Evolutionary conservation across 92 coral and sea anemone species (phyloP).

Genomic region (Siderastrea siderea): DNA sequence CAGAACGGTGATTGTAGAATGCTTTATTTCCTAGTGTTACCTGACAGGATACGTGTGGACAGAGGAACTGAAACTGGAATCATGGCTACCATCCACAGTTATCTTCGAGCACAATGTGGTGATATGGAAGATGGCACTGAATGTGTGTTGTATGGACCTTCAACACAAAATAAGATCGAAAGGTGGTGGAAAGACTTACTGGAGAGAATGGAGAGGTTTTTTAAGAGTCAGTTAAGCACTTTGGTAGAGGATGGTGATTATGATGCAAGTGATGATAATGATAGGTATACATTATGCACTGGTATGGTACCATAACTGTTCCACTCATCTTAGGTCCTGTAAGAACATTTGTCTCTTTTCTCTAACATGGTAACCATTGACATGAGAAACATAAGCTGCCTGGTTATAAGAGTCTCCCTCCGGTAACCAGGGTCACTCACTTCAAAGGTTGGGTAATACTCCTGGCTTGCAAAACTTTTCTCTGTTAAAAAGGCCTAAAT

Average conservation of each 20-base stretch:
- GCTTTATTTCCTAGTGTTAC: slow-evolving; percentile 56
- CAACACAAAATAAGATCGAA: slow-evolving; percentile 81
- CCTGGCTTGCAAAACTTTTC: not conserved
- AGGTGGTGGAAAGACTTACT: slow-evolving; percentile 77
- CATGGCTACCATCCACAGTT: slow-evolving; percentile 80
- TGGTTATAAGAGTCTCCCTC: slow-evolving; percentile 2
- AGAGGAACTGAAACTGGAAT: slow-evolving; percentile 78
- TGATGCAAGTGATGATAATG: too few relatives aligned
- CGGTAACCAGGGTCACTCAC: slow-evolving; percentile 4
- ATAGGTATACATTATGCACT: slow-evolving; percentile 6
- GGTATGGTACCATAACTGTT: not conserved
- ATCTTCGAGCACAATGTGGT: slow-evolving; percentile 51
- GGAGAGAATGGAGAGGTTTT: slow-evolving; percentile 75
- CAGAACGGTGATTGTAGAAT: not conserved
- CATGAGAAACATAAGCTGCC: not conserved
- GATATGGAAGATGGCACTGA: slow-evolving; percentile 66
- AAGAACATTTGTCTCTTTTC: slow-evolving; percentile 1
- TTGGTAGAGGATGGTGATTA: slow-evolving; percentile 81
- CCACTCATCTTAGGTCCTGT: slow-evolving; percentile 12
- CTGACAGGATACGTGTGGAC: slow-evolving; percentile 59
- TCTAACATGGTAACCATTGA: not conserved
- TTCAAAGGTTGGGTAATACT: slow-evolving; percentile 10
- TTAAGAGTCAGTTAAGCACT: slow-evolving; percentile 61
- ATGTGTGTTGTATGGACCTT: slow-evolving; percentile 73
- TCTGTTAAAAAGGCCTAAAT: too few relatives aligned